Conservation (phyloP, 2,797 vertebrate species). For the Artibeus jamaicensis region DNA sequence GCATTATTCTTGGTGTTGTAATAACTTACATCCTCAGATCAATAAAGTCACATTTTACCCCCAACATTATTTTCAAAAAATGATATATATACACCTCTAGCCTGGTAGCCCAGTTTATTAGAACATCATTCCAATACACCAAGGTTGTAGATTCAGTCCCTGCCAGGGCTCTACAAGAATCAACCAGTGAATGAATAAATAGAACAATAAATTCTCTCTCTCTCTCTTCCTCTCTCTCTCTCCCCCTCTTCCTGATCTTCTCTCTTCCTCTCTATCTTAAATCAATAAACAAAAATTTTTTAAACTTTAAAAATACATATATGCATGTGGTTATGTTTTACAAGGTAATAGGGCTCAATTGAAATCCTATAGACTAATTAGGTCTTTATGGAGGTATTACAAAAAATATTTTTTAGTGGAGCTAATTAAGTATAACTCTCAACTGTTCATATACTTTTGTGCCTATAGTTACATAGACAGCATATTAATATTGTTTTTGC, state of each 20-base stretch:
- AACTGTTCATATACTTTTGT: background rate
- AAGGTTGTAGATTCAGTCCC: background rate
- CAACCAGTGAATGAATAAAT: background rate
- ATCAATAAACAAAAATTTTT: no score
- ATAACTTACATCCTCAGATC: background rate
- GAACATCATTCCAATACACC: background rate
- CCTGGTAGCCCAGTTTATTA: background rate
- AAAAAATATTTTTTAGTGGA: background rate
- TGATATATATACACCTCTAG: background rate
- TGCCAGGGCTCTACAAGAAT: background rate
- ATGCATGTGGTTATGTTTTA: background rate
- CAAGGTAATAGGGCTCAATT: background rate
- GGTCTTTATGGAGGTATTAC: background rate
- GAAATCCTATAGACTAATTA: background rate
- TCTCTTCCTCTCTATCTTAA: background rate
- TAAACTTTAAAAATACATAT: background rate
- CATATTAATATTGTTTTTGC: background rate
- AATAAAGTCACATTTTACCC: background rate
- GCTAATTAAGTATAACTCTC: background rate
- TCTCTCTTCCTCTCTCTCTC: no score
- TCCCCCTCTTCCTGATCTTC: no score
- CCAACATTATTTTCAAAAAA: background rate
- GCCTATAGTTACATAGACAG: background rate
- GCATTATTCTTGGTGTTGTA: background rate
- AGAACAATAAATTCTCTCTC: background rate